These are phyloP conservation scores for Phoxinus phoxinus DNA, from an alignment of 2,113 vertebrate genomes.

Conservation along the genomic window DNA sequence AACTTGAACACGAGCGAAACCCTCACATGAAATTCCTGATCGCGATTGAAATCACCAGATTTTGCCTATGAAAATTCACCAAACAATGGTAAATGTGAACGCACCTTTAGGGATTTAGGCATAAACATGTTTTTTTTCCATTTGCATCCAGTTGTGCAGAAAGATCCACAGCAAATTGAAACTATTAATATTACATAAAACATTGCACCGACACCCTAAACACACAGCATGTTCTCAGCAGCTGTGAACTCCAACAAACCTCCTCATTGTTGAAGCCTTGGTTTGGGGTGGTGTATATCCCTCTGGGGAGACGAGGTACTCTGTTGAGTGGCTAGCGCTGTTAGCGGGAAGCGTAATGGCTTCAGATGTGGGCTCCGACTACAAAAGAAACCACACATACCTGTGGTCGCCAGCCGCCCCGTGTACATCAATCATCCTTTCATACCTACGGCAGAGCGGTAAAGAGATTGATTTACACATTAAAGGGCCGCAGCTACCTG, in stretches of 20 bases:
- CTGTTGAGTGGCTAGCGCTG: constrained; percentile 10
- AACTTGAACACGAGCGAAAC: not conserved
- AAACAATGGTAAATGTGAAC: not conserved
- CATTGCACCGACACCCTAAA: not conserved
- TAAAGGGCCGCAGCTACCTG: constrained; percentile 36
- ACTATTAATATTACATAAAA: not conserved
- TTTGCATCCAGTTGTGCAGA: not conserved
- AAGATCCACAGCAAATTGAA: not conserved
- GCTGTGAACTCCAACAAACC: constrained; percentile 19
- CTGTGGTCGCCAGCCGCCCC: constrained; percentile 49
- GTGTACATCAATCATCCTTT: constrained; percentile 61
- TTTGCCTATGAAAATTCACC: not conserved
- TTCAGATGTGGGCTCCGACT: constrained; percentile 53
- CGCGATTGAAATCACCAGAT: not conserved
- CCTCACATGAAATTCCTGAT: not conserved
- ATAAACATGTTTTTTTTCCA: not conserved
- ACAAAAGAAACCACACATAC: constrained; percentile 61
- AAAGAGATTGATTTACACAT: constrained; percentile 60
- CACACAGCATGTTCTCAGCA: constrained; percentile 2
- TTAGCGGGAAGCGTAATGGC: constrained; percentile 34
- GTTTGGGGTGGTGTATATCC: not conserved
- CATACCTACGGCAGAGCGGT: constrained; percentile 60
- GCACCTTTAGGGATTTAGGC: no score
- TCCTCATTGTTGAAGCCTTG: not conserved
- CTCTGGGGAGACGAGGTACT: constrained; percentile 16